Percentiles rank a stretch among this genome's conserved stretches.
phyloP scores from a whole-genome alignment of 2,797 vertebrate genomes.

The Naso thynnoides region DNA sequence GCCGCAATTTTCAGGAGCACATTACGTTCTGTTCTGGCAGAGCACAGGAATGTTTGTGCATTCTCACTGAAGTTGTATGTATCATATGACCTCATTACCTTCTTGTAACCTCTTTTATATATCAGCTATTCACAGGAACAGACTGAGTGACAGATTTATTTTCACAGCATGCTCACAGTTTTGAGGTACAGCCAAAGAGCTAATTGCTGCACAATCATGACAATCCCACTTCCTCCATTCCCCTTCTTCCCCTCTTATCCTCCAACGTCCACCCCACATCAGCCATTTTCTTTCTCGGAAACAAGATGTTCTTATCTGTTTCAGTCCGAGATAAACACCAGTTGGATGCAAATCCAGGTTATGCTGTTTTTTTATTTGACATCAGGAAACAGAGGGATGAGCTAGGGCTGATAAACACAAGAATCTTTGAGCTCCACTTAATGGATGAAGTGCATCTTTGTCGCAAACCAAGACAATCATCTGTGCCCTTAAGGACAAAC shows the following conservation, averaged over 20 bases:
- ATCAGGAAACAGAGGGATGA: background rate
- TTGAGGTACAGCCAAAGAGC: background rate
- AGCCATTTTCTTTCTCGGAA: conserved; percentile 2
- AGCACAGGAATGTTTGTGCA: background rate
- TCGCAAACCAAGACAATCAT: conserved; percentile 13
- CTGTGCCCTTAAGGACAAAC: conserved; percentile 23
- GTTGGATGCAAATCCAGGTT: conserved; percentile 47
- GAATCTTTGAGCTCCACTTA: background rate
- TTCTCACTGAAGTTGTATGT: background rate
- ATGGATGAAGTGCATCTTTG: background rate
- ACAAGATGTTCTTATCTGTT: conserved; percentile 18
- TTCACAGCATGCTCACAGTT: background rate
- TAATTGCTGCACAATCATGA: background rate
- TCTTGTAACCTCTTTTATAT: background rate
- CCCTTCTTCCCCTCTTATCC: background rate
- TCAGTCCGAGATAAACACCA: conserved; percentile 29
- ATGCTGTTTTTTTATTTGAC: conserved; percentile 24
- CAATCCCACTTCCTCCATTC: background rate
- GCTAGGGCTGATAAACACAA: background rate
- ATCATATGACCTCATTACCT: background rate
- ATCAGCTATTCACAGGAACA: background rate
- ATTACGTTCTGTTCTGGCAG: background rate
- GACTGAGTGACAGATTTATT: background rate
- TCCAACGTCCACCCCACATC: conserved; percentile 1
- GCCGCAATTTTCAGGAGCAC: background rate